These are phyloP conservation scores for Natrix natrix DNA, from an alignment of 2,797 vertebrate species.

Conservation along the genomic window DNA sequence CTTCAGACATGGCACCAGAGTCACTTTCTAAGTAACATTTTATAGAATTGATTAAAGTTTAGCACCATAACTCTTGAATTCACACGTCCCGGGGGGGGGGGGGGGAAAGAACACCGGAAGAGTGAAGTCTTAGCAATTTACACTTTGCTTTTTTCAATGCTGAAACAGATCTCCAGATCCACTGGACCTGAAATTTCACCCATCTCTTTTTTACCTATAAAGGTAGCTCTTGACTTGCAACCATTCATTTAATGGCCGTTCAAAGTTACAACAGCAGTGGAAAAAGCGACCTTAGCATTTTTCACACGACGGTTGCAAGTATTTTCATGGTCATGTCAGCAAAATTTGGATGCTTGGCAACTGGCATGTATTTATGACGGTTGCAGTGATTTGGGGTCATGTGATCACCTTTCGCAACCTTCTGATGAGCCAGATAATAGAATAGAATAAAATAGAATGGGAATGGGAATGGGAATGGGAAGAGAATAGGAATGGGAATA, in stretches of 20 bases:
- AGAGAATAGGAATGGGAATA: too few relatives aligned
- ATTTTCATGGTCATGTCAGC: too few relatives aligned
- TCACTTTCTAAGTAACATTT: constrained; percentile 79
- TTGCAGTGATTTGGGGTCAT: too few relatives aligned
- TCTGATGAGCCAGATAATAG: too few relatives aligned
- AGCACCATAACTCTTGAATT: constrained; percentile 78
- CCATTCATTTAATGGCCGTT: background rate
- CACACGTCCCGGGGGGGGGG: constrained; percentile 67
- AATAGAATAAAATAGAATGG: too few relatives aligned
- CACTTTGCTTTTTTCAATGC: constrained; percentile 64
- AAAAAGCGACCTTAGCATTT: too few relatives aligned
- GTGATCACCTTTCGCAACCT: too few relatives aligned
- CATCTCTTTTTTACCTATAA: constrained; percentile 27
- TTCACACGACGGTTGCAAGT: too few relatives aligned
- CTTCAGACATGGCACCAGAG: constrained; percentile 71
- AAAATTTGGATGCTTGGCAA: too few relatives aligned
- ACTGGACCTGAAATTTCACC: constrained; percentile 58
- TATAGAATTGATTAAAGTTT: constrained; percentile 81
- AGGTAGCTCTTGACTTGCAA: background rate
- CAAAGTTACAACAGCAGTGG: too few relatives aligned
- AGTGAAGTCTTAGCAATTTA: constrained; percentile 66
- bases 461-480: too few relatives aligned
- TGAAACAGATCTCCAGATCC: constrained; percentile 57
- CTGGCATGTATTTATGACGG: too few relatives aligned
- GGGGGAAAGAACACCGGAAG: constrained; percentile 69